Conservation (phyloP, 2,113 vertebrate species). For the Oenanthe melanoleuca region DNA sequence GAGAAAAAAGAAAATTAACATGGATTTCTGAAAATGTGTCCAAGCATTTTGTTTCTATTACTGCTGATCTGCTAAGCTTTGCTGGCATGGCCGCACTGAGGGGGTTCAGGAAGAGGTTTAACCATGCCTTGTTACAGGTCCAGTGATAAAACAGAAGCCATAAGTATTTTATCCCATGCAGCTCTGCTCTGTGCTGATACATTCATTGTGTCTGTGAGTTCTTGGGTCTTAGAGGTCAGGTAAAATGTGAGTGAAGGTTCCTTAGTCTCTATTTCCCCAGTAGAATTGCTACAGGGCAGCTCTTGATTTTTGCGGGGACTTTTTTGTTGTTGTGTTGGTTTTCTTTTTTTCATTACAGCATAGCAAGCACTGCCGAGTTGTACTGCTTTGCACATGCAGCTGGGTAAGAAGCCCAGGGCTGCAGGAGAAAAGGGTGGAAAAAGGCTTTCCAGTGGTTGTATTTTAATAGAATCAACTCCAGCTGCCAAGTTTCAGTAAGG, state of each 20-base stretch:
- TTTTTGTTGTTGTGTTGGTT: too few species aligned
- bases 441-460: neutral
- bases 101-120: neutral
- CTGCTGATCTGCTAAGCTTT: neutral
- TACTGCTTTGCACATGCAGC: neutral
- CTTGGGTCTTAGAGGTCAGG: rapidly evolving
- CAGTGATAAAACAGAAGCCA: neutral
- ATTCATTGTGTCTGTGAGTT: neutral
- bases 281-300: neutral
- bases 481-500: neutral
- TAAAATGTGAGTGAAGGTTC: neutral
- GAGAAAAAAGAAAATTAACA: neutral
- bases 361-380: neutral
- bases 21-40: neutral
- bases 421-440: neutral
- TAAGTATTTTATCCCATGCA: neutral
- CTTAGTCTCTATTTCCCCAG: neutral
- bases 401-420: neutral
- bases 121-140: rapidly evolving
- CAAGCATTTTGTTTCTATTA: neutral
- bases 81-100: neutral
- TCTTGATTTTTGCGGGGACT: neutral
- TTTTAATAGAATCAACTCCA: neutral
- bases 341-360: rapidly evolving
- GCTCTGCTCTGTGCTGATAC: neutral